phyloP scores from a whole-genome alignment of 2,113 vertebrate genomes.

The Leucosticte australis region DNA sequence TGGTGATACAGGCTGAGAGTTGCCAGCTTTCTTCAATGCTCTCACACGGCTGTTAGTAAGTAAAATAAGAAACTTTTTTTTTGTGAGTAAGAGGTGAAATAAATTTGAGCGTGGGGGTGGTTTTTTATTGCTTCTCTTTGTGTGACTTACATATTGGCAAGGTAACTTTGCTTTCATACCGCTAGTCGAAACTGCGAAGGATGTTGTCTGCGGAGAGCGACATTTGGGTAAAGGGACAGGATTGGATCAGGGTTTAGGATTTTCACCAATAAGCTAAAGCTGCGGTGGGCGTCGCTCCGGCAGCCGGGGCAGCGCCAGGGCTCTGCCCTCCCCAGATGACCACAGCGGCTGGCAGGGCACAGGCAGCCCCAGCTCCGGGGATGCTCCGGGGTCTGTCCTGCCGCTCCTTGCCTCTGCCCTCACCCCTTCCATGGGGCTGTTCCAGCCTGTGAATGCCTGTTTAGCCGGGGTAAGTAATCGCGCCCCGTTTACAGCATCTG shows the following conservation, averaged over 20 bases:
- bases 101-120: not conserved
- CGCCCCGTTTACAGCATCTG: not conserved
- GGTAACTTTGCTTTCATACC: not conserved
- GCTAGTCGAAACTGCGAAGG: conserved; percentile 68
- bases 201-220: conserved; percentile 72
- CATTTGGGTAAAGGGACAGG: conserved; percentile 71
- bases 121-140: not conserved
- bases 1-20: accelerated
- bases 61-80: not conserved
- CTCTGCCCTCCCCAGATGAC: conserved; percentile 61
- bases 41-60: not conserved
- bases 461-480: conserved; percentile 37
- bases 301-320: conserved; percentile 55
- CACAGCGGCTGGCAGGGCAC: conserved; percentile 12
- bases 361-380: not conserved
- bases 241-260: conserved; percentile 80
- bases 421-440: not conserved
- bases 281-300: conserved; percentile 72
- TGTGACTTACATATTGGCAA: not conserved
- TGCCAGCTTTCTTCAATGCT: not conserved
- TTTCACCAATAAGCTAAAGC: conserved; percentile 80
- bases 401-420: not conserved
- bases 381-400: not conserved
- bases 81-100: not conserved
- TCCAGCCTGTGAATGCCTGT: not conserved